Base-by-base conservation (phyloP, 2,797 vertebrate genomes). In the Taenioides sp. region DNA sequence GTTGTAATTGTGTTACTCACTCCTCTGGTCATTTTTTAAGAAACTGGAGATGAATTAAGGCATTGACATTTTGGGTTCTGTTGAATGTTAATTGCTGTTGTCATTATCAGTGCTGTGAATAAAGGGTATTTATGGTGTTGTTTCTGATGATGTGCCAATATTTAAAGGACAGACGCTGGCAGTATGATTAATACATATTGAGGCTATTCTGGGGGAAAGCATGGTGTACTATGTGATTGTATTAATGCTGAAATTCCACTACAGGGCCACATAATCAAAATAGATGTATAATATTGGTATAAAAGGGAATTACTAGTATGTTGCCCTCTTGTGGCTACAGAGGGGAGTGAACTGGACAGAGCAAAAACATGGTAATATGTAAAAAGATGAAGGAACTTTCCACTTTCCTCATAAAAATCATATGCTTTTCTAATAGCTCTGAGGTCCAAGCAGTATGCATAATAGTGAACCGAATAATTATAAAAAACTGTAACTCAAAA, bases 61-160 rank as follows among this genome's bases (percentile, higher is more conserved):
- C 52, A n/a, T 23, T 57, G 54, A 23, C 54, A 57, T 57, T 57
- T 57, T 57, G 4, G 22, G 22, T 23, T 23, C 43, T 65, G 77
- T 72, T 86, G 68, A 80, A 85, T 84, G 72, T 77, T 86, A 83
- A 86, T 83, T 71, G 85, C 71, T 76, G 71, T 61, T 50, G 69
- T 67, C 75, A 85, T 82, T 79, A 83, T 76, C 68, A 37, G 54
- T 22, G 37, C 52, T 6, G 57, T 68, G 68, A 71, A 73, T 50
- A 49, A 60, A 79, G 27, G 75, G 60, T 66, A 27, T 52, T 66
- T 60, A 77, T 49, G 54, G 11, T 57, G 22, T 57, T 25, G 52
- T 54, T 50, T 50, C 25, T 64, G 74, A 79, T 67, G 78, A 77
- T 73, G 75, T 69, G 70, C 79, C 68, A 68, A 70, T 47, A 69